Base-by-base conservation (phyloP, 2,113 vertebrate species). In the Neodontobutis hainanensis region DNA sequence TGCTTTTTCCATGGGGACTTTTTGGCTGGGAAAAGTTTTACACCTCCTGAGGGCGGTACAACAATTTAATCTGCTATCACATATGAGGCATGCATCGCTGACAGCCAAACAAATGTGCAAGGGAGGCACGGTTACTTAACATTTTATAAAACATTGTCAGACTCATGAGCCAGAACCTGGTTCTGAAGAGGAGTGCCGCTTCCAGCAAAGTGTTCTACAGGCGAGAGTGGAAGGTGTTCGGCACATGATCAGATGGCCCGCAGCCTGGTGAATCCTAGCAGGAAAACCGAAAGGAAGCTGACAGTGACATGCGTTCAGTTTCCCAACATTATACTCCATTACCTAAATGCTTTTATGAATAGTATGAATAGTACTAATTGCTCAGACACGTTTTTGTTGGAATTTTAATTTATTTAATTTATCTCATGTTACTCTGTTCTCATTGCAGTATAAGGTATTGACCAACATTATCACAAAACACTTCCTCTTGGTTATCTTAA, bases 401-500 rank as follows among this genome's bases (percentile, higher is more conserved):
- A 27, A 3, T 27, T 27, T 27, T 2, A 27, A 27, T 27, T 27
- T 3, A 27, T 27, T 27, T 27, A 2, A 27, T 27, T 27, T 27
- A 27, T 27, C 19, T 27, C 19, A 27, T 27, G 19, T n/a, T n/a
- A n/a, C n/a, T n/a, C n/a, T n/a, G n/a, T 27, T 27, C 19, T 27
- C 19, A 27, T 27, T 27, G 19, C 19, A 27, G 19, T 27, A 27
- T 27, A 2, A 27, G 19, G 19, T 27, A 27, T 27, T 27, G 19
- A 27, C 19, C 1, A 27, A 27, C 19, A 27, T 27, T 27, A 27
- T 27, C 19, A 27, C 19, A 1, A 27, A 27, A 14, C 52, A 38
- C 34, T 55, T 36, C 12, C 52, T 38, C 11, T 55, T 55, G 35
- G 32, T 53, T 53, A 34, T 38, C 36, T 19, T 42, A 58, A 58